These are phyloP conservation scores for Amphimallon solstitiale DNA, from an alignment of 2,888 invertebrate species.

Conservation along the genomic window DNA sequence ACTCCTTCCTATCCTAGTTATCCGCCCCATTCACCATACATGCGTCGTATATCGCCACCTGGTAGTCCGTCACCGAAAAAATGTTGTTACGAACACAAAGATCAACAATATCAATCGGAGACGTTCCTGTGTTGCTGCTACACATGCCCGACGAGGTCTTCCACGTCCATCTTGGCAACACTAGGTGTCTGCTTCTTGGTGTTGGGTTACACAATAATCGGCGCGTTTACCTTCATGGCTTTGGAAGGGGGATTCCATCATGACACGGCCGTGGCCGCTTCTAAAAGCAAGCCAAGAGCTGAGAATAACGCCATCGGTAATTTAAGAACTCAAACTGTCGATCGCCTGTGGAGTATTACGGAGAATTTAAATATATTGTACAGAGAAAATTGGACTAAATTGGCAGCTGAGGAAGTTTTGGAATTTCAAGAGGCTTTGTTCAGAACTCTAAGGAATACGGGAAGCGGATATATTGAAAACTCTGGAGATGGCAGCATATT, in stretches of 20 bases:
- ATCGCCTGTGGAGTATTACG: conserved; percentile 86
- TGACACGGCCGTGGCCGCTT: conserved; percentile 73
- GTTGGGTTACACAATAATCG: conserved; percentile 89
- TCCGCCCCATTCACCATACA: conserved; percentile 55
- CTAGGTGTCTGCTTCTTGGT: conserved; percentile 87
- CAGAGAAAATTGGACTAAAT: conserved; percentile 89
- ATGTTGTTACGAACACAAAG: conserved; percentile 59
- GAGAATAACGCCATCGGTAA: conserved; percentile 59
- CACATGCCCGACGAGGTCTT: conserved; percentile 64
- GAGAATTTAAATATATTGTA: conserved; percentile 89
- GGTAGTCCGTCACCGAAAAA: conserved; percentile 60
- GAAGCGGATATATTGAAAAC: conserved; percentile 52
- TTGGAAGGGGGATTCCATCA: conserved; percentile 73
- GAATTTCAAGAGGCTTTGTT: conserved; percentile 79
- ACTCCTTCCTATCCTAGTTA: conserved; percentile 57
- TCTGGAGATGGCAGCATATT: conserved; percentile 64
- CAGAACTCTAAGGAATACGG: conserved; percentile 60
- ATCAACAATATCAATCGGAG: conserved; percentile 42
- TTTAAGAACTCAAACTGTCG: conserved; percentile 78
- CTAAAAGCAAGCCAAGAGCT: conserved; percentile 69
- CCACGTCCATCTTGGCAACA: conserved; percentile 78
- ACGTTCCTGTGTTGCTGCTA: conserved; percentile 69
- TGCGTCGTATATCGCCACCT: conserved; percentile 57
- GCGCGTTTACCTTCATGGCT: conserved; percentile 90
- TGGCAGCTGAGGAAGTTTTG: conserved; percentile 87